These are phyloP conservation scores for Sebastes paucispinis DNA, from an alignment of 2,797 vertebrate species.

Conservation along the genomic window DNA sequence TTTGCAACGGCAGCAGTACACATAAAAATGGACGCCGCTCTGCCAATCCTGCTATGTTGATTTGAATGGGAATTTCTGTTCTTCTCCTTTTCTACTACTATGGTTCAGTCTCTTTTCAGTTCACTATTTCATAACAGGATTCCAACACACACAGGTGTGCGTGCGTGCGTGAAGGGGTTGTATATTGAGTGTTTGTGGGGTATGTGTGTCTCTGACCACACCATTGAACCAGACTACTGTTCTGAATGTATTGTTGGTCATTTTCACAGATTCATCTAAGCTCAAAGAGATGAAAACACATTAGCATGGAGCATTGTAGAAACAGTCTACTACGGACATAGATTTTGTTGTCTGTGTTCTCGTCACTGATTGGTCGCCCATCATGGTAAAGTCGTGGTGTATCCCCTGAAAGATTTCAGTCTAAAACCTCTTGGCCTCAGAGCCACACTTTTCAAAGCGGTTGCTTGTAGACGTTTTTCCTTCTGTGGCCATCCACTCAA, in stretches of 20 bases:
- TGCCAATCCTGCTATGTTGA: too few species aligned
- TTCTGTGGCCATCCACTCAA: slow-evolving; percentile 5
- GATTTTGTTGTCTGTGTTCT: background rate
- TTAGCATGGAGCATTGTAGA: background rate
- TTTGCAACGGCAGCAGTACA: too few species aligned
- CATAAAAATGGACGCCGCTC: too few species aligned
- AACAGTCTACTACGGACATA: background rate
- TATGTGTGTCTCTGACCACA: background rate
- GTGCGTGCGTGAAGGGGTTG: too few species aligned
- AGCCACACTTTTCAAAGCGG: slow-evolving; percentile 2
- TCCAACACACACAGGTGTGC: too few species aligned
- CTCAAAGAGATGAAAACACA: background rate
- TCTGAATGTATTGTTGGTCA: background rate
- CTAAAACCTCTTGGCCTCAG: background rate
- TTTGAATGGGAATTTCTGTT: background rate
- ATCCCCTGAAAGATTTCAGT: background rate
- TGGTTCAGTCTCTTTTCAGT: background rate
- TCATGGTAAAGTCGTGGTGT: background rate
- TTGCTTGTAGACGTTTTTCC: background rate
- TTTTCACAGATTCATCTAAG: background rate
- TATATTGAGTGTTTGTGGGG: too few species aligned
- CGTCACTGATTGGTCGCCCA: background rate
- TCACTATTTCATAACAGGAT: too few species aligned
- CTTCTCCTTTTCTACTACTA: too few species aligned
- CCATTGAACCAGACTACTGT: background rate